Evolutionary conservation across 2,113 vertebrate species (phyloP).

Genomic region (Cinclus mexicanus): DNA sequence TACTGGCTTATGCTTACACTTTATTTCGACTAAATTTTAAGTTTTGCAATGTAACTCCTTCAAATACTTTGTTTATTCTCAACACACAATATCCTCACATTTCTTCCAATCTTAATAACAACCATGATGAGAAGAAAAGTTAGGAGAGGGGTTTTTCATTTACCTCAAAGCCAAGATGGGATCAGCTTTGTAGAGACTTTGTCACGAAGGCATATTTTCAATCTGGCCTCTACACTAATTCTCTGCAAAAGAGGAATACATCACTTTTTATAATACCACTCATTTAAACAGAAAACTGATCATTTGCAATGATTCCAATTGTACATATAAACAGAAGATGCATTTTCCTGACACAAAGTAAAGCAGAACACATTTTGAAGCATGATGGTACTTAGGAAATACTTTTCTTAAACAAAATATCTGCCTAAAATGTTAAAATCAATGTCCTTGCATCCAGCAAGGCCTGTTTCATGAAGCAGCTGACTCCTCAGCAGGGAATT

Average conservation of each 20-base stretch:
- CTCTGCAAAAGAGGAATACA: conserved; percentile 32
- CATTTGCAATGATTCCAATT: neutral
- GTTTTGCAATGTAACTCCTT: neutral
- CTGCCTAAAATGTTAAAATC: neutral
- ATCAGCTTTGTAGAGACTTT: neutral
- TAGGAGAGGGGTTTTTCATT: neutral
- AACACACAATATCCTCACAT: neutral
- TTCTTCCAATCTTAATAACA: neutral
- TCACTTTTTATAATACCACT: neutral
- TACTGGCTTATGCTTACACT: neutral
- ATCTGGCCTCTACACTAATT: neutral
- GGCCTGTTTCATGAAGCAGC: neutral
- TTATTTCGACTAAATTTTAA: neutral
- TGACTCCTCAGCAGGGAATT: neutral
- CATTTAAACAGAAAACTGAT: neutral
- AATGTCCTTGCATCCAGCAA: neutral
- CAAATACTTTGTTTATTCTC: neutral
- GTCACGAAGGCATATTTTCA: conserved; percentile 21
- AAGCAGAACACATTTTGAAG: neutral
- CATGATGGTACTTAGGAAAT: neutral
- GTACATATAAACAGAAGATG: conserved; percentile 31
- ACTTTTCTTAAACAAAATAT: neutral
- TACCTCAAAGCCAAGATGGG: neutral
- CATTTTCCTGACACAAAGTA: neutral
- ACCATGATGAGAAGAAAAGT: neutral